Evolutionary conservation across 1,140 invertebrate genomes (phyloP).

Genomic region (Babylonia areolata): DNA sequence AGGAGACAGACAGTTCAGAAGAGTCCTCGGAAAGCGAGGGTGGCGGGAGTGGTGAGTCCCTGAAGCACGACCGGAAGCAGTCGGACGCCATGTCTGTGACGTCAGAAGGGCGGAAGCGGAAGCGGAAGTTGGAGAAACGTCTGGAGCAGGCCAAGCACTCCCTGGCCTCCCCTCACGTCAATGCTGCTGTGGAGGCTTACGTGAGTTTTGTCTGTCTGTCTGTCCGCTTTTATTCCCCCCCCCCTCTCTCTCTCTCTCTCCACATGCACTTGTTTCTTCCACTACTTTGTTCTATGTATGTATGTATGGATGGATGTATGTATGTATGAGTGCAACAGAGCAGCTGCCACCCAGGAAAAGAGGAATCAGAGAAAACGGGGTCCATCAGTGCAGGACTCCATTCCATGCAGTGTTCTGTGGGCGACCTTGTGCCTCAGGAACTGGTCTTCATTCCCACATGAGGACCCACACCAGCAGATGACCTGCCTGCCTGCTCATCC

Average conservation of each 20-base stretch:
- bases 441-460: no score
- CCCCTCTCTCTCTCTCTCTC: no score
- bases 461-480: no score
- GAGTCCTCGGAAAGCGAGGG: not conserved
- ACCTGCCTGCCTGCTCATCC: no score
- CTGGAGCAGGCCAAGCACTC: slow-evolving; percentile 7
- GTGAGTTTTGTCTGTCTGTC: not conserved
- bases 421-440: no score
- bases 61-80: not conserved
- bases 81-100: not conserved
- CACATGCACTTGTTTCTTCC: no score
- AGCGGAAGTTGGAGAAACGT: not conserved
- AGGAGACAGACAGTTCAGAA: not conserved
- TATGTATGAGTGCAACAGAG: not conserved
- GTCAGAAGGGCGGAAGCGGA: not conserved
- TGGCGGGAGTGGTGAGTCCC: not conserved
- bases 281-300: not conserved
- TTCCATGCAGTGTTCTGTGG: no score
- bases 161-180: not conserved
- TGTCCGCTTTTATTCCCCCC: no score
- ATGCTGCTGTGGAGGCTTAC: not conserved
- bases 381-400: no score
- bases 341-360: no score
- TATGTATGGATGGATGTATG: not conserved
- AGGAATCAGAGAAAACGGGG: no score